Percentiles rank a stretch among this genome's conserved stretches.
Evolutionary conservation across 2,888 invertebrate genomes (phyloP).

Genomic region (Phlogophora meticulosa): DNA sequence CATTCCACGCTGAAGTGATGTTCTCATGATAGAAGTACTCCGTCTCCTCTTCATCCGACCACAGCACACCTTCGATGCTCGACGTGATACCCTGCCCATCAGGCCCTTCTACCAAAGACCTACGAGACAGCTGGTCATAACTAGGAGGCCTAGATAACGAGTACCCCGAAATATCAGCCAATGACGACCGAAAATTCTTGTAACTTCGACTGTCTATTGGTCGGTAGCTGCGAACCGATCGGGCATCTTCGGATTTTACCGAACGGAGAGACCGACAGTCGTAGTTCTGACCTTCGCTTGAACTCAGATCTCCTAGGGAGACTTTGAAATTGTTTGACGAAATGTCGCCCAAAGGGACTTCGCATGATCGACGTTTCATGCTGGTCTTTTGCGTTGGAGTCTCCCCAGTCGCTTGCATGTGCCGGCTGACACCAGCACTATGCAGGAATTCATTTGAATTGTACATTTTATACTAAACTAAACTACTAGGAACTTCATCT

Average conservation of each 20-base stretch:
- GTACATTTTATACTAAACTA: slow-evolving; percentile 83
- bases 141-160: slow-evolving; percentile 86
- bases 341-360: slow-evolving; percentile 87
- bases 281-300: slow-evolving; percentile 80
- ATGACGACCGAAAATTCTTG: slow-evolving; percentile 86
- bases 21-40: slow-evolving; percentile 90
- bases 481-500: slow-evolving; percentile 86
- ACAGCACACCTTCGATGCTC: slow-evolving; percentile 89
- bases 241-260: slow-evolving; percentile 82
- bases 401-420: slow-evolving; percentile 89
- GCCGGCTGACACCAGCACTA: slow-evolving; percentile 87
- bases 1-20: slow-evolving; percentile 87
- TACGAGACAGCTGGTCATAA: slow-evolving; percentile 86
- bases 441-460: slow-evolving; percentile 88
- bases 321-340: slow-evolving; percentile 88
- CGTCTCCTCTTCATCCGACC: slow-evolving; percentile 90
- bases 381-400: slow-evolving; percentile 87
- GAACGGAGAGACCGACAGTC: slow-evolving; percentile 85
- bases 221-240: slow-evolving; percentile 81
- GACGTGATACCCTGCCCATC: slow-evolving; percentile 85
- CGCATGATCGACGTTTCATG: slow-evolving; percentile 88
- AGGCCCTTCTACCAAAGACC: slow-evolving; percentile 85
- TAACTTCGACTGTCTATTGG: slow-evolving; percentile 87
- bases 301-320: slow-evolving; percentile 84
- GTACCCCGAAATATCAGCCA: slow-evolving; percentile 82